Evolutionary conservation across 2,797 vertebrate genomes (phyloP).

Genomic region (Mallotus villosus): DNA sequence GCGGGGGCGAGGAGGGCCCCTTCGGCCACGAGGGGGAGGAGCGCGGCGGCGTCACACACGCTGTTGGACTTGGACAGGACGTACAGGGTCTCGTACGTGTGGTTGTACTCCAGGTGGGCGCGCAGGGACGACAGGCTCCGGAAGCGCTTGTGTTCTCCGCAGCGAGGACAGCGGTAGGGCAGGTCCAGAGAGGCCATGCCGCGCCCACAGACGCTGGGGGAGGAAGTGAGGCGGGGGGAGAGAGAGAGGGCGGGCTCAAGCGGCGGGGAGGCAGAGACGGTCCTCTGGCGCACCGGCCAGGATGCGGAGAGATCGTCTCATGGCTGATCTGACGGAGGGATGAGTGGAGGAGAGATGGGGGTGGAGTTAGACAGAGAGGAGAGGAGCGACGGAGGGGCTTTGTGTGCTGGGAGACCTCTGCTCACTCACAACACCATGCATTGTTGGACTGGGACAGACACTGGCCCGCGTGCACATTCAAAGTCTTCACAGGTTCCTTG

Average conservation of each 20-base stretch:
- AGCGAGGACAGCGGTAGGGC: slow-evolving; percentile 97
- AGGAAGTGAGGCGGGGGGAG: slow-evolving; percentile 23
- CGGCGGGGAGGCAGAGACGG: slow-evolving; percentile 60
- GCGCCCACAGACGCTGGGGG: slow-evolving; percentile 58
- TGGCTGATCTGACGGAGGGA: slow-evolving; percentile 48
- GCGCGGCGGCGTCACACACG: slow-evolving; percentile 90
- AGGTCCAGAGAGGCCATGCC: slow-evolving; percentile 98
- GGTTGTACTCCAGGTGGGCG: slow-evolving; percentile 98
- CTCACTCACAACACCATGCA: slow-evolving; percentile 54
- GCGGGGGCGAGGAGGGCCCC: slow-evolving; percentile 78
- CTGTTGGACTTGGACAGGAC: slow-evolving; percentile 98
- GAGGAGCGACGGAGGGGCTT: slow-evolving; percentile 29
- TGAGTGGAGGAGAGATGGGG: slow-evolving; percentile 2
- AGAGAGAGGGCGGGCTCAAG: slow-evolving; percentile 63
- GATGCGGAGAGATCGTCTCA: slow-evolving; percentile 64
- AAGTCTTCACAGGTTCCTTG: slow-evolving; percentile 7
- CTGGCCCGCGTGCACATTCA: slow-evolving; percentile 11
- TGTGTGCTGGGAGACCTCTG: slow-evolving; percentile 27
- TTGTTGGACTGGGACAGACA: slow-evolving; percentile 24
- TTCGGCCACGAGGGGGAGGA: slow-evolving; percentile 87
- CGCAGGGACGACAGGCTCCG: slow-evolving; percentile 95
- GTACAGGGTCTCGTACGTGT: slow-evolving; percentile 98
- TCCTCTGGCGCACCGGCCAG: slow-evolving; percentile 54
- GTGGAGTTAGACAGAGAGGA: slow-evolving; percentile 25
- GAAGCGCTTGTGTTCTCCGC: slow-evolving; percentile 99